Conservation (phyloP, 35 echinoderm and acorn worm species). For the Ptychodera flava region DNA sequence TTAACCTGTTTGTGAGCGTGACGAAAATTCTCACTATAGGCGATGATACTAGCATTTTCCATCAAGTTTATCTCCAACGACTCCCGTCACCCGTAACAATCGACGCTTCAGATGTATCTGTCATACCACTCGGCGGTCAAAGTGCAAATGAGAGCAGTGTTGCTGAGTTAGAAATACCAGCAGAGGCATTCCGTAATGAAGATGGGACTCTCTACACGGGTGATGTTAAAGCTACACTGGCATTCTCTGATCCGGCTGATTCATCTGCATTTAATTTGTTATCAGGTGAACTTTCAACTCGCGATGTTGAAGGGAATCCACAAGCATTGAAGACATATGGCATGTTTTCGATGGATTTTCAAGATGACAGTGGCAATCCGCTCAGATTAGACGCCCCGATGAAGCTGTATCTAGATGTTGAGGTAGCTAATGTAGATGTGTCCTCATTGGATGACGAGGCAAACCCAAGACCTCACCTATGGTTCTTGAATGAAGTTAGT, state of each 20-base stretch:
- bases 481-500: background rate
- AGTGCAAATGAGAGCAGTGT: too few species aligned
- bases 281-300: background rate
- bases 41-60: background rate
- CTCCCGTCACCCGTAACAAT: background rate
- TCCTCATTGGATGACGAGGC: background rate
- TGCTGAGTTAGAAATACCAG: background rate
- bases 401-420: background rate
- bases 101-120: background rate
- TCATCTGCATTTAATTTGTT: background rate
- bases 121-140: background rate
- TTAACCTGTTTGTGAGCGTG: background rate
- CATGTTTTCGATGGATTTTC: background rate
- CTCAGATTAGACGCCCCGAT: background rate
- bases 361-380: background rate
- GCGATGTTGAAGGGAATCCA: background rate
- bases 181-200: background rate
- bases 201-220: background rate
- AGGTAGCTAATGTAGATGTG: background rate
- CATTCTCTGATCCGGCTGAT: background rate
- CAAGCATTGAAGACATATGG: background rate
- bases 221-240: background rate
- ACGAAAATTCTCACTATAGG: background rate
- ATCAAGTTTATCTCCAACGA: background rate
- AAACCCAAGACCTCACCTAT: background rate